Evolutionary conservation across 2,888 invertebrate genomes (phyloP), one percentile per base, ranked within the genome.

Genomic region (Digitonthophagus gazella): DNA sequence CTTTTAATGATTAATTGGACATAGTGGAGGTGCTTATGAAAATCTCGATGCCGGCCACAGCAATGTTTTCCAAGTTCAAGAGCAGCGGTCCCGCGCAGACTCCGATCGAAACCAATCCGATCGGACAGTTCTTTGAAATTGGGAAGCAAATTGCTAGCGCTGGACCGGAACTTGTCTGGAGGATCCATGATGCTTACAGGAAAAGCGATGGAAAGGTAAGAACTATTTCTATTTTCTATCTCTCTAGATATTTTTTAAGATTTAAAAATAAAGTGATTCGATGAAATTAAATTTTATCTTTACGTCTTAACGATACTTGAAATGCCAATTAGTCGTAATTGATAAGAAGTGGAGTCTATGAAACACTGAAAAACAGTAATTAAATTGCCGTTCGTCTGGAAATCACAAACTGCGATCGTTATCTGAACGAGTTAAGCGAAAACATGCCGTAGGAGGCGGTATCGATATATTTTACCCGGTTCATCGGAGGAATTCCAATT

Each of bases 111-210:
- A 88, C 86, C 76, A 93, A 93, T 83, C 95, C 96, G 55, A 95
- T 97, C 78, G 88, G 91, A 79, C 91, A 93, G 79, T 91, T 90
- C 83, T 97, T 93, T 83, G 93, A 95, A 75, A 90, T 97, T 73
- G 93, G 95, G 66, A 91, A 92, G 77, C 93, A 93, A 80, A 85
- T 87, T 67, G 90, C 90, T 68, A 90, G 90, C 69, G 93, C 93
- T 65, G 97, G 97, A 0, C 96, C 96, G 0, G 96, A 96, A 77
- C 87, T 94, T 74, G 90, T 94, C 63, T 97, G 97, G 97, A 91
- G 91, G 78, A 92, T 97, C 72, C 93, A 94, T 81, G 96, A 97
- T 75, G 97, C 93, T 0, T 91, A 90, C 78, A 86, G 95, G 76
- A 95, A 95, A 83, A 90, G 89, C 73, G 97, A 97, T 78, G 92